Evolutionary conservation across 1,140 invertebrate genomes (phyloP).

Genomic region (Papilio glaucus): DNA sequence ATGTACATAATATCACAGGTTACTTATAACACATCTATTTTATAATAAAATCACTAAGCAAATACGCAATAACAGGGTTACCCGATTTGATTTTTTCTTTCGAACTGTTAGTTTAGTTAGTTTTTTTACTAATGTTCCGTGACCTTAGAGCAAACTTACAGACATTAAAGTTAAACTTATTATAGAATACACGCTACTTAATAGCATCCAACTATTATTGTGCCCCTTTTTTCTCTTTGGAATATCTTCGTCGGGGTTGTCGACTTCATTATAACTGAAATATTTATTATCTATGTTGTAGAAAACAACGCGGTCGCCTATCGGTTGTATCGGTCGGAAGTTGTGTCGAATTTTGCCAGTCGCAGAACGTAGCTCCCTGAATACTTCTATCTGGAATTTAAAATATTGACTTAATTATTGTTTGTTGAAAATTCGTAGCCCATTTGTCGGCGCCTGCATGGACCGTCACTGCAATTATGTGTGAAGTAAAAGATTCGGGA

Average conservation of each 20-base stretch:
- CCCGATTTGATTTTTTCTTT: neutral
- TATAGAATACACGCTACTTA: neutral
- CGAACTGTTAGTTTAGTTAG: too few relatives aligned
- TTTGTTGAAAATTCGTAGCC: neutral
- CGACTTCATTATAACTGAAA: conserved; percentile 75
- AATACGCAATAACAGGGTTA: neutral
- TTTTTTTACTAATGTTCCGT: too few relatives aligned
- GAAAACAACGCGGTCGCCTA: conserved; percentile 86
- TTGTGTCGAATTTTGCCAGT: conserved; percentile 89
- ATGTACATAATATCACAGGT: conserved; percentile 50
- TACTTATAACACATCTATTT: conserved; percentile 20
- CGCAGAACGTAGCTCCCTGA: conserved; percentile 87
- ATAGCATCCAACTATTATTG: conserved; percentile 38
- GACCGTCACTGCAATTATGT: too few relatives aligned
- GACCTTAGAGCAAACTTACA: neutral
- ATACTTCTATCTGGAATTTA: conserved; percentile 87
- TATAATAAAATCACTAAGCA: neutral
- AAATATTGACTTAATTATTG: conserved; percentile 24
- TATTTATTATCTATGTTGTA: conserved; percentile 82
- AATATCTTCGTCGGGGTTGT: conserved; percentile 56
- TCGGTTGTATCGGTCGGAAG: conserved; percentile 89
- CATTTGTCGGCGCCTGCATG: too few relatives aligned
- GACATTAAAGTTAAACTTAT: conserved; percentile 13
- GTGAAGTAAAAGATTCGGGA: too few relatives aligned
- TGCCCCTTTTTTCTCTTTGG: conserved; percentile 53